A percentile compares a stretch with the other conserved stretches of the same genome.
Conservation (phyloP, 2,888 invertebrate genomes). For the Drosophila macrospina region DNA sequence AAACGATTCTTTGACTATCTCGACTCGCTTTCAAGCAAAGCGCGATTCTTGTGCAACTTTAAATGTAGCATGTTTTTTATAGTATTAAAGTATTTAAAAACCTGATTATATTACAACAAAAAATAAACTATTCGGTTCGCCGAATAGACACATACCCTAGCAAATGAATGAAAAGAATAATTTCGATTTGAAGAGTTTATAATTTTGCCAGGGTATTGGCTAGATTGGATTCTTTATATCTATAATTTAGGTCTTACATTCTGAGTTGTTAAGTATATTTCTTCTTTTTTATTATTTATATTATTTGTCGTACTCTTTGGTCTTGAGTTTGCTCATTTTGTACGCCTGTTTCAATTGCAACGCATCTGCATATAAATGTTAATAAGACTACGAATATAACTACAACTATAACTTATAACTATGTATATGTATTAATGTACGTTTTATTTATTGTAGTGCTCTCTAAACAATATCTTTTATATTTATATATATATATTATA, state of each 20-base stretch:
- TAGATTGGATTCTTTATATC: conserved; percentile 3
- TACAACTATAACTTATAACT: conserved; percentile 25
- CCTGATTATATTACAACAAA: not conserved
- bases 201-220: conserved; percentile 23
- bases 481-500: conserved; percentile 29
- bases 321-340: conserved; percentile 38
- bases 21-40: conserved; percentile 45
- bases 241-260: not conserved
- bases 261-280: conserved; percentile 19
- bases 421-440: conserved; percentile 42
- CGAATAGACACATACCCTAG: conserved; percentile 12
- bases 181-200: conserved; percentile 14
- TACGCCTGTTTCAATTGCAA: conserved; percentile 40
- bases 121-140: not conserved
- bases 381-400: conserved; percentile 17
- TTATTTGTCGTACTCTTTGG: conserved; percentile 19
- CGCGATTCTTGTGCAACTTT: conserved; percentile 38
- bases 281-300: no score
- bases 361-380: conserved; percentile 46
- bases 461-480: conserved; percentile 21
- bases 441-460: conserved; percentile 39
- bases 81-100: conserved; percentile 28
- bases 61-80: conserved; percentile 53
- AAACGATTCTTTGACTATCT: conserved; percentile 23
- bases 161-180: not conserved